Conservation (phyloP, 1,140 invertebrate genomes). For the Pararge aegeria region DNA sequence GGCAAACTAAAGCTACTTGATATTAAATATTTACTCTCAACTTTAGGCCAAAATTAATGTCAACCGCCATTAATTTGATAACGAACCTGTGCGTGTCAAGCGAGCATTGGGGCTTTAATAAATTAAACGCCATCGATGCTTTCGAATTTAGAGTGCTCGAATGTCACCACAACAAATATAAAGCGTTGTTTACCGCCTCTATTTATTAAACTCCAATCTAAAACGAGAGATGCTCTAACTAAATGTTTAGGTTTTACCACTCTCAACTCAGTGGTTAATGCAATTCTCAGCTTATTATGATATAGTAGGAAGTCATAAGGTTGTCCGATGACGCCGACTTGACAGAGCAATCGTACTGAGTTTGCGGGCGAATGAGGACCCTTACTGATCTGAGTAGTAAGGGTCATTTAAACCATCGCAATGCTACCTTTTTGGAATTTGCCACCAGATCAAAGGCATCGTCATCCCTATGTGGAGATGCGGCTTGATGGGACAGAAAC, state of each 20-base stretch:
- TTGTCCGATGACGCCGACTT: too few relatives aligned
- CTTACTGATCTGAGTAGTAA: too few relatives aligned
- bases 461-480: too few relatives aligned
- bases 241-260: not conserved
- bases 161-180: slow-evolving; percentile 37
- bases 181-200: slow-evolving; percentile 33
- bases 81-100: slow-evolving; percentile 23
- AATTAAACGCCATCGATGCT: slow-evolving; percentile 34
- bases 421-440: too few relatives aligned
- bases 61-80: slow-evolving; percentile 6
- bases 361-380: too few relatives aligned
- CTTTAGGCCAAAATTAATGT: slow-evolving; percentile 1
- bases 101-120: slow-evolving; percentile 34
- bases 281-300: too few relatives aligned
- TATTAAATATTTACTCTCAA: not conserved
- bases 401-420: too few relatives aligned
- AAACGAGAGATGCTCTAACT: not conserved
- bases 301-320: too few relatives aligned
- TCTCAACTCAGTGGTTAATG: too few relatives aligned
- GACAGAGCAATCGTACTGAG: too few relatives aligned
- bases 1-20: not conserved
- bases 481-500: too few relatives aligned
- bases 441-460: too few relatives aligned
- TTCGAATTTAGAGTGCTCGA: slow-evolving; percentile 34
- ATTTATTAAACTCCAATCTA: slow-evolving; percentile 17